Evolutionary conservation across 2,797 vertebrate species (phyloP).

Genomic region (Hypotaenidia philippensis): DNA sequence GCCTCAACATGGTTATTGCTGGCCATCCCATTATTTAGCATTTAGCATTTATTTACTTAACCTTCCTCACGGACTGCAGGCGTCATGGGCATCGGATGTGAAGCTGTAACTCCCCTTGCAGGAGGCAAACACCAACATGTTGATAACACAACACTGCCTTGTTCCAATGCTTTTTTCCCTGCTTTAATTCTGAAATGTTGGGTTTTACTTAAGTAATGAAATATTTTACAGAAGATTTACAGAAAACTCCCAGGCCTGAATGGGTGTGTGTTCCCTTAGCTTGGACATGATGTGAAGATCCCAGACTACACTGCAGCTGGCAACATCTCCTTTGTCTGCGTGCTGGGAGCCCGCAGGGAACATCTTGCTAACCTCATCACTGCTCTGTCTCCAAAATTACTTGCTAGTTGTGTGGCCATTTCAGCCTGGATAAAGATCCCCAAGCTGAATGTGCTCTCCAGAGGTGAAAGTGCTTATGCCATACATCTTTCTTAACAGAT

Average conservation of each 20-base stretch:
- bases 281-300: background rate
- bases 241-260: background rate
- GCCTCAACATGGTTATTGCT: background rate
- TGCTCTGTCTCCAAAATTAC: background rate
- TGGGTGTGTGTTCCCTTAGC: background rate
- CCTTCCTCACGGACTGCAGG: background rate
- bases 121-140: background rate
- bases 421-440: background rate
- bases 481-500: background rate
- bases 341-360: background rate
- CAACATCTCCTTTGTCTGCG: background rate
- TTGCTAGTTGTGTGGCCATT: background rate
- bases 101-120: background rate
- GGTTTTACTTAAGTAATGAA: background rate
- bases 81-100: rapidly evolving
- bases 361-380: background rate
- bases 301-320: background rate
- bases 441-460: background rate
- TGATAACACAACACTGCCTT: background rate
- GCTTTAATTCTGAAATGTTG: background rate
- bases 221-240: background rate
- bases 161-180: background rate
- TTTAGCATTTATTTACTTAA: conserved; percentile 16
- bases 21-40: background rate
- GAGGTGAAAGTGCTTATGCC: background rate